These are phyloP conservation scores for Lordiphosa collinella DNA, from an alignment of 1,140 invertebrate genomes.

Conservation along the genomic window DNA sequence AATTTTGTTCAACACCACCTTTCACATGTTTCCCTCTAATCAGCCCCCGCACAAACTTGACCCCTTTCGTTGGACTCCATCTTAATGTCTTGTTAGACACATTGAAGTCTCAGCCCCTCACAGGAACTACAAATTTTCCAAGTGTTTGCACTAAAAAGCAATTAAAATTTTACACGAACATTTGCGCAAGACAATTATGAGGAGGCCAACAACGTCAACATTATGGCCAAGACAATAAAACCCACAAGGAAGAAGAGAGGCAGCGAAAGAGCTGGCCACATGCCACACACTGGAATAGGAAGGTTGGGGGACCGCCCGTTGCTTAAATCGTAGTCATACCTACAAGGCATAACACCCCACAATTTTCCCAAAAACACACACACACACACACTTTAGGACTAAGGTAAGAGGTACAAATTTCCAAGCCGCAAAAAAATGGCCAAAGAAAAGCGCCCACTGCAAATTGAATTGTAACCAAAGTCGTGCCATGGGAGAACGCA, in stretches of 20 bases:
- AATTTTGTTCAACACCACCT: too few species aligned
- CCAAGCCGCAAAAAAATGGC: constrained; percentile 41
- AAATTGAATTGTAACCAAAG: constrained; percentile 78
- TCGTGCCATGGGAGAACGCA: constrained; percentile 33
- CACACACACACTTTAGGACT: neutral
- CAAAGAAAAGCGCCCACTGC: constrained; percentile 54
- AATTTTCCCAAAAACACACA: constrained; percentile 64
- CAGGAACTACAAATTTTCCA: constrained; percentile 65
- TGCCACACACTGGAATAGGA: constrained; percentile 48
- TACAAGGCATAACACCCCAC: constrained; percentile 68
- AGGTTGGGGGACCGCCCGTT: constrained; percentile 40
- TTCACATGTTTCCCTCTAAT: too few species aligned
- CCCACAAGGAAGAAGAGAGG: constrained; percentile 20
- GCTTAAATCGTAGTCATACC: constrained; percentile 46
- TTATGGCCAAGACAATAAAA: constrained; percentile 60
- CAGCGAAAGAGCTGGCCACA: constrained; percentile 41
- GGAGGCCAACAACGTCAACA: constrained; percentile 38
- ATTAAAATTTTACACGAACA: constrained; percentile 76
- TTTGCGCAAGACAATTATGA: constrained; percentile 72
- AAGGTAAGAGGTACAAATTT: constrained; percentile 39
- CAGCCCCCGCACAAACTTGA: too few species aligned
- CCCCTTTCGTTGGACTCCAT: too few species aligned
- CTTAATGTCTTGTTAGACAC: neutral
- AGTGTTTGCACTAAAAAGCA: constrained; percentile 74
- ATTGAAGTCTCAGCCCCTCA: constrained; percentile 15